A percentile compares a stretch with the other conserved stretches of the same genome.
phyloP scores from a whole-genome alignment of 2,113 vertebrate genomes.

The Dendropsophus ebraccatus region DNA sequence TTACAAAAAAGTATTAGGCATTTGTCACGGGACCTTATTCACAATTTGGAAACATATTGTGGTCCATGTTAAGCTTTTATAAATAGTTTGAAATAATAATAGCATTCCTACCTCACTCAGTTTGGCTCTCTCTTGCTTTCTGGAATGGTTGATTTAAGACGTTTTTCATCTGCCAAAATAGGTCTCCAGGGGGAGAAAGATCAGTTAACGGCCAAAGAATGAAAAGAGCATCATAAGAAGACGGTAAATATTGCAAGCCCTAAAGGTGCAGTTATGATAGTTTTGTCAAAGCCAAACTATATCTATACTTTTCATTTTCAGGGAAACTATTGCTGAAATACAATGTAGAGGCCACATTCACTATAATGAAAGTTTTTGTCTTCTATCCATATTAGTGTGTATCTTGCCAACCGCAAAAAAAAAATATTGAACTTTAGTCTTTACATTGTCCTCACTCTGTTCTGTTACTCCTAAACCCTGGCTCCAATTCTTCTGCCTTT shows the following conservation, averaged over 20 bases:
- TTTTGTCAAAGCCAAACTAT: not conserved
- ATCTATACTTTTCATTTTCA: not conserved
- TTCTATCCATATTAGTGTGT: not conserved
- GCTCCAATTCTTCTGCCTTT: too few species aligned
- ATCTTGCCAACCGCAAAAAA: slow-evolving; percentile 2
- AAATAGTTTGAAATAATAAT: not conserved
- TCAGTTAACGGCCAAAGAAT: not conserved
- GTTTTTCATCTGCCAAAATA: slow-evolving; percentile 37
- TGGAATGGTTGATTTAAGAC: slow-evolving; percentile 14
- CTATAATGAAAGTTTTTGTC: not conserved
- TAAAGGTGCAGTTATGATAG: not conserved
- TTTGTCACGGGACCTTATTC: not conserved
- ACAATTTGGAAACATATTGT: not conserved
- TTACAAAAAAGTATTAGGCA: not conserved
- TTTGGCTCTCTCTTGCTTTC: slow-evolving; percentile 9
- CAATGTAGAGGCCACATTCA: not conserved
- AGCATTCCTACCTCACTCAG: slow-evolving; percentile 19
- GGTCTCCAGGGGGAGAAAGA: slow-evolving; percentile 18
- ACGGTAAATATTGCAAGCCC: not conserved
- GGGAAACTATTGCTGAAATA: not conserved
- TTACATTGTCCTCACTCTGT: not conserved
- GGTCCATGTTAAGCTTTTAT: not conserved
- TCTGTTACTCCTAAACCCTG: not conserved
- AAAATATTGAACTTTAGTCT: not conserved
- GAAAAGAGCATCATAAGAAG: not conserved